Base-by-base conservation (phyloP, 2,797 vertebrate genomes). In the Cyprinodon diabolis region DNA sequence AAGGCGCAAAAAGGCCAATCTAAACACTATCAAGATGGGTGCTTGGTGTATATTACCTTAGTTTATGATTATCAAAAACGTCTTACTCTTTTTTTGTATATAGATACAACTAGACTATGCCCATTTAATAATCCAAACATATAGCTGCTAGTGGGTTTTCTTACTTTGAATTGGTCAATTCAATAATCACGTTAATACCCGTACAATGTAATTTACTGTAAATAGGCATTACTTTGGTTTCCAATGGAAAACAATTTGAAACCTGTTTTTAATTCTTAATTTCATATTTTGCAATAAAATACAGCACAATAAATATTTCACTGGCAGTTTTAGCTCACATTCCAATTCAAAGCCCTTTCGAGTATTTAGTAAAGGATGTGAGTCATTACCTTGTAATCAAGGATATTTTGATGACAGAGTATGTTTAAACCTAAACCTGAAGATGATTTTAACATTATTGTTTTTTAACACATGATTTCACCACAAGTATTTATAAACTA, bases 371-470 rank as follows among this genome's bases (percentile, higher is more conserved):
- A 45, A 63, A 45, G 60, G 19, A 45, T 4, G 0, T 10, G 40
- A 63, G 21, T 45, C 0, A 6, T 63, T 23, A 63, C 60, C 62
- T 40, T 65, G 12, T 65, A 65, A 65, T 65, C 62, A 25, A 65
- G 62, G 19, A 65, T 65, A 65, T 37, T 60, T 60, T 60, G 57
- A 60, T 60, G 43, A 60, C 12, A 65, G 62, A 65, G 37, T 65
- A 43, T 65, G 12, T 65, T 65, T 65, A 3, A 62, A 62, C 35
- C 37, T 62, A 40, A 40, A 65, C 40, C 62, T 40, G 45, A 65
- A 63, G 37, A 43, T 12, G 60, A 63, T 63, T 63, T 43, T 63
- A 63, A 45, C 60, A 63, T 40, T 65, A 14, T 65, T 65, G 12
- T 40, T 65, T 65, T 63, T n/a, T 65, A 45, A 65, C 62, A 65